Evolutionary conservation across 64 coral and sea anemone species (phyloP), one percentile per base, ranked within the genome.

Genomic region (Porites australiensis): DNA sequence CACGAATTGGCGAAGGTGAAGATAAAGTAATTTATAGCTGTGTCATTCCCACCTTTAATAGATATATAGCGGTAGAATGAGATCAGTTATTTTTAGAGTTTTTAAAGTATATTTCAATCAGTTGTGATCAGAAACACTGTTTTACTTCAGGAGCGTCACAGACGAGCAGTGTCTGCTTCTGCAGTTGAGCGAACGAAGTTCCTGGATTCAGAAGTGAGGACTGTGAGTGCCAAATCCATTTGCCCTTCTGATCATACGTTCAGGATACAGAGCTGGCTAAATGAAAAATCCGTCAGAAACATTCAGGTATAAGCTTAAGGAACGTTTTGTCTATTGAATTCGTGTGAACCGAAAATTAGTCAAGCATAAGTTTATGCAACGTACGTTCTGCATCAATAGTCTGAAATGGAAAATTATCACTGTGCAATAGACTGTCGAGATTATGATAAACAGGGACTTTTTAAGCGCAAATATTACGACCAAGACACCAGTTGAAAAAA

Each of bases 231-330:
- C 8, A 84, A 64, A 46, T 60, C 57, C 8, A 61, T 66, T 27
- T 82, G 59, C 57, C 72, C 82, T 27, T 87, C 95, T 4, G 95
- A 98, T 48, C 94, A 95, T 27, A 89, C 86, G 22, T 95, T 92
- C 50, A 93, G 89, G 50, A 93, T 95, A 69, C 96, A 98, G 55
- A 95, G 83, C 60, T 98, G 96, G 96, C 47, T 98, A 44, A 98
- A 93, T 44, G 96, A 98, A 78, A 95, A 98, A 74, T 95, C 94
- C 43, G 87, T 98, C 4, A 87, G 94, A 64, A 93, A 94, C 62
- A 98, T 98, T 16, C 96, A 98, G 90, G 96, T 98, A 91, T 19
- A 66, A 18, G 19, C 22, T 13, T 50, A 47, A 37, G 27, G 0
- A 37, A 37, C 27, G 27, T 37, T 37, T 37, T 37, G 27, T 37